Percentiles rank a stretch among this genome's conserved stretches.
These are phyloP conservation scores for Agapornis canus DNA, from an alignment of 2,797 vertebrate species.

Conservation along the genomic window DNA sequence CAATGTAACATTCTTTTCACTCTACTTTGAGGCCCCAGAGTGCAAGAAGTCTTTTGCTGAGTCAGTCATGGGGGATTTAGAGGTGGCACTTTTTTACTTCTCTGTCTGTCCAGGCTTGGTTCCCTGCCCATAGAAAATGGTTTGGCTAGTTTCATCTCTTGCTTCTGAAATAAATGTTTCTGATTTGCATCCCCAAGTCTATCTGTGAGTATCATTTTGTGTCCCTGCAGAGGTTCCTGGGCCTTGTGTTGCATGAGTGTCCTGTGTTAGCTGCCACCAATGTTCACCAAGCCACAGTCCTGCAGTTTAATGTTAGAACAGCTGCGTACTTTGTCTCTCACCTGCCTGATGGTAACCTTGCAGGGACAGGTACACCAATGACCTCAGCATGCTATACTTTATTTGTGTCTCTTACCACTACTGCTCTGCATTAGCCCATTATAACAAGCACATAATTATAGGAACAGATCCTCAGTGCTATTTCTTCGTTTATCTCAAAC, in stretches of 20 bases:
- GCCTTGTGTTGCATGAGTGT: fast-evolving
- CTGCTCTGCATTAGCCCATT: background rate
- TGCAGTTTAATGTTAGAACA: background rate
- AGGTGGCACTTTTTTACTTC: background rate
- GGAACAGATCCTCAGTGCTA: background rate
- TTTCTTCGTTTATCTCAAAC: background rate
- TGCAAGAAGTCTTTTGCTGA: background rate
- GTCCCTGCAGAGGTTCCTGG: background rate
- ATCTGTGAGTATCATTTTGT: background rate
- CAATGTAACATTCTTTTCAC: background rate
- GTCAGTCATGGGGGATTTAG: background rate
- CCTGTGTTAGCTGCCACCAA: background rate
- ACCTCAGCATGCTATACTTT: background rate
- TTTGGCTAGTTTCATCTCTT: background rate
- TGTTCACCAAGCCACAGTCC: fast-evolving
- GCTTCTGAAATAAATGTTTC: background rate
- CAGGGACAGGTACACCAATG: background rate
- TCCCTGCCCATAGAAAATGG: background rate
- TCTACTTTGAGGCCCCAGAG: background rate
- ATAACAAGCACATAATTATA: background rate
- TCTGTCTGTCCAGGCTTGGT: background rate
- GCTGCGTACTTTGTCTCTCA: background rate
- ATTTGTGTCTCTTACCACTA: background rate
- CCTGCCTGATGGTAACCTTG: background rate
- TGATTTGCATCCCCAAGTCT: background rate